phyloP scores from a whole-genome alignment of 2,888 invertebrate genomes.

The Luperina testacea region DNA sequence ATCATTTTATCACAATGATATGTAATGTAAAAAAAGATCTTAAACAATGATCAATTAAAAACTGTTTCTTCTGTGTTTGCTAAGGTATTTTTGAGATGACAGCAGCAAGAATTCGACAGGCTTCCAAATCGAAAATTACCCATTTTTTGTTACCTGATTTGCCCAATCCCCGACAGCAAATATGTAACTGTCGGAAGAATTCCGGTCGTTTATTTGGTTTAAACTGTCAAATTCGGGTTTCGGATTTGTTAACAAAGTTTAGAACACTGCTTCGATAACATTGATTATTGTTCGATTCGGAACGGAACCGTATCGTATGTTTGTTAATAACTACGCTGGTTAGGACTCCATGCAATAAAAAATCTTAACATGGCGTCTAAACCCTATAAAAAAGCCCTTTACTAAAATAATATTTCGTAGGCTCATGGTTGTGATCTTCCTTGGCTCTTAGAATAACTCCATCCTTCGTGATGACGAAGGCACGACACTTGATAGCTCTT shows the following conservation, averaged over 20 bases:
- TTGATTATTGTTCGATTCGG: too few relatives aligned
- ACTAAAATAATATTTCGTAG: constrained; percentile 23
- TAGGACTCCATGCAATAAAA: background rate
- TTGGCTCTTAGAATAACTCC: constrained; percentile 17
- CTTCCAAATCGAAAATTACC: background rate
- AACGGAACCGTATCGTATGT: too few relatives aligned
- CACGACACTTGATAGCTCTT: constrained; percentile 29
- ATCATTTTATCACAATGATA: background rate
- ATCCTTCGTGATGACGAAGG: constrained; percentile 38
- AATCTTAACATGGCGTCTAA: background rate
- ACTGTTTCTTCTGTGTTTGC: background rate
- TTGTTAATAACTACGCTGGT: background rate
- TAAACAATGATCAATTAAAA: background rate
- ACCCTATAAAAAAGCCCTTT: constrained; percentile 36
- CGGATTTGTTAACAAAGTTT: too few relatives aligned
- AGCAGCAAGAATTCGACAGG: background rate
- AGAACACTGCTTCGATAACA: too few relatives aligned
- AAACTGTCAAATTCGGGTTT: too few relatives aligned
- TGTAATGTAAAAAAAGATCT: background rate
- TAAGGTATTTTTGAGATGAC: background rate
- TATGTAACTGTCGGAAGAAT: too few relatives aligned
- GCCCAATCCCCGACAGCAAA: too few relatives aligned
- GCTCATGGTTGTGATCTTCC: constrained; percentile 37
- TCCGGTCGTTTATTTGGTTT: too few relatives aligned
- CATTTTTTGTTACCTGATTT: background rate